Evolutionary conservation across 2,888 invertebrate species (phyloP), one percentile per base, ranked within the genome.

Genomic region (Limenitis camilla): DNA sequence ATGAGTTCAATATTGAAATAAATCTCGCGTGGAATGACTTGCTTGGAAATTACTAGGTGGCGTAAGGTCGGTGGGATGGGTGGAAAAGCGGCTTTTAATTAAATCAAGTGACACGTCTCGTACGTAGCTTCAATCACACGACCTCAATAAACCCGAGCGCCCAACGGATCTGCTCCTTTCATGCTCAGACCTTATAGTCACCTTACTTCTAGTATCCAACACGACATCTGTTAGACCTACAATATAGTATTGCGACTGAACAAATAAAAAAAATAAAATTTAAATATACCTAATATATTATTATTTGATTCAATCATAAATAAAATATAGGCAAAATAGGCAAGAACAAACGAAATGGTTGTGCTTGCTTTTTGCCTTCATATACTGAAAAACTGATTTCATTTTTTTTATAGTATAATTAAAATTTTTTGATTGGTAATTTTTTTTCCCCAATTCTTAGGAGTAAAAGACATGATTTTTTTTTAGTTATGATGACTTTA

Each of bases 101-200:
- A 86, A 87, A 87, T 86, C 85, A 85, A 86, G 86, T 81, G 85
- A 86, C 83, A 77, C 74, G 85, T 82, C 82, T 82, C 80, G 76
- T 69, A 77, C 74, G 80, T 75, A 78, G 80, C 83, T 80, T 85
- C 84, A 86, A 86, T 86, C 85, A 85, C 83, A 79, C 78, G 78
- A 81, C 84, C 84, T 78, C 79, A 84, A 84, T 85, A 85, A 84
- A 84, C 75, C 72, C 71, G 70, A 69, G 73, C 69, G 68, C 71
- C 74, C 67, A 74, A 77, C 71, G 72, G 70, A 75, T 75, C 73
- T 72, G 71, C 67, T 68, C 72, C 72, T 70, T 71, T 68, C 53
- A 52, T 40, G 56, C 52, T 53, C 19, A 19, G 19, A 3, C 19
- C 19, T 19, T 19, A n/a, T n/a, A 19, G 19, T 19, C 19, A 42